Percentiles rank a stretch among this genome's conserved stretches.
Conservation (phyloP, 2,797 vertebrate species). For the Hephaestus fuliginosus region DNA sequence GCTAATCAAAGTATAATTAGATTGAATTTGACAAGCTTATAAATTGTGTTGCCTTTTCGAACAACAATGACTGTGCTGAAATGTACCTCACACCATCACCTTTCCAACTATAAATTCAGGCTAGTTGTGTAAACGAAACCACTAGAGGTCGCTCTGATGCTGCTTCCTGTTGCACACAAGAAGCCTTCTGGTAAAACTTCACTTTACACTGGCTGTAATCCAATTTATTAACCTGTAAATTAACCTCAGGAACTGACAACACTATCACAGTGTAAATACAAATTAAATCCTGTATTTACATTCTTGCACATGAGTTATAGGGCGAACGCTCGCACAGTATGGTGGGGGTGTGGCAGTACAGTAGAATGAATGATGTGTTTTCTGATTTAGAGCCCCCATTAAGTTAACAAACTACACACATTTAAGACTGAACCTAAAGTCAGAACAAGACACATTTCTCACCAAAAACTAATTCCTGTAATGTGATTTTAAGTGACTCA, state of each 20-base stretch:
- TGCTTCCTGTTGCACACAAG: slow-evolving; percentile 16
- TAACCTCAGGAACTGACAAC: slow-evolving; percentile 10
- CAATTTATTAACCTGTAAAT: slow-evolving; percentile 38
- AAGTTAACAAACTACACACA: slow-evolving; percentile 32
- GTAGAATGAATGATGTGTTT: slow-evolving; percentile 33
- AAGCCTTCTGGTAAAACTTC: neutral
- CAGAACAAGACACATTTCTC: slow-evolving; percentile 34
- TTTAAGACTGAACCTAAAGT: slow-evolving; percentile 39
- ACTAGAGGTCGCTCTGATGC: slow-evolving; percentile 69
- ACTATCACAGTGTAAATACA: slow-evolving; percentile 8
- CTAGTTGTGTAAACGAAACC: neutral
- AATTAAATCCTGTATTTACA: neutral
- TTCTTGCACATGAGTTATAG: too few species aligned
- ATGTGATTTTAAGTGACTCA: slow-evolving; percentile 63
- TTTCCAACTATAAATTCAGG: neutral
- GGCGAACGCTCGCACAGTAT: neutral
- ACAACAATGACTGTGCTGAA: neutral
- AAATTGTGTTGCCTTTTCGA: neutral
- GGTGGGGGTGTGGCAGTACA: slow-evolving; percentile 1
- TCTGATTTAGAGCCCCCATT: slow-evolving; percentile 30
- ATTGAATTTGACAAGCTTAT: slow-evolving; percentile 1
- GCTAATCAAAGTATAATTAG: too few species aligned
- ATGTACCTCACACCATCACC: neutral
- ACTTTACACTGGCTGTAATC: slow-evolving; percentile 11
- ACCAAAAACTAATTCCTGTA: slow-evolving; percentile 20